These are phyloP conservation scores for Hemibagrus guttatus DNA, from an alignment of 2,797 vertebrate species.

Conservation along the genomic window DNA sequence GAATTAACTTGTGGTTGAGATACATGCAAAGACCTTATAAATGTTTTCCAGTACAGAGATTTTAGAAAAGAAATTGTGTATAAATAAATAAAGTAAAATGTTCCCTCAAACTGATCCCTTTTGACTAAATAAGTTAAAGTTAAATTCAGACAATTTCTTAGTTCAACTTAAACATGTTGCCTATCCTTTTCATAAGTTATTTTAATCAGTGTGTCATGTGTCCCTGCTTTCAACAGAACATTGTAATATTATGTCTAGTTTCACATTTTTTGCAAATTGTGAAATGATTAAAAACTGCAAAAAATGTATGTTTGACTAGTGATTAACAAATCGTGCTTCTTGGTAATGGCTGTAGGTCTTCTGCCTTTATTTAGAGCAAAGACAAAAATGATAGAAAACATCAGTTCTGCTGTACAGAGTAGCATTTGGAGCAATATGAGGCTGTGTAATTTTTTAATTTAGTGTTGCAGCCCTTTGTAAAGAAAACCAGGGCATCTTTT, in stretches of 20 bases:
- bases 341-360: neutral
- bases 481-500: conserved; percentile 36
- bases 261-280: conserved; percentile 1
- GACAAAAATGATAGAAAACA: neutral
- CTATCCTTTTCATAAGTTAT: neutral
- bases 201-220: neutral
- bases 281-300: neutral
- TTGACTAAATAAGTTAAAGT: neutral
- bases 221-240: neutral
- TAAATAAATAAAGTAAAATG: no score
- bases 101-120: neutral
- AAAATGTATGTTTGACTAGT: neutral
- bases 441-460: conserved; percentile 44
- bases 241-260: neutral
- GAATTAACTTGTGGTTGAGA: neutral
- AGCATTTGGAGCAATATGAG: neutral
- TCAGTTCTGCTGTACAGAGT: neutral
- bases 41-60: no score
- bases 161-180: neutral
- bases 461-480: conserved; percentile 30
- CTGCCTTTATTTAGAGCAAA: neutral
- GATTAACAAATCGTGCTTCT: neutral
- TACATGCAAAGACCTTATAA: neutral
- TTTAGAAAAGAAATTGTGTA: no score
- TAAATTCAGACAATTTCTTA: neutral